phyloP scores from a whole-genome alignment of 2,888 invertebrate genomes.

The Dromius quadrimaculatus region DNA sequence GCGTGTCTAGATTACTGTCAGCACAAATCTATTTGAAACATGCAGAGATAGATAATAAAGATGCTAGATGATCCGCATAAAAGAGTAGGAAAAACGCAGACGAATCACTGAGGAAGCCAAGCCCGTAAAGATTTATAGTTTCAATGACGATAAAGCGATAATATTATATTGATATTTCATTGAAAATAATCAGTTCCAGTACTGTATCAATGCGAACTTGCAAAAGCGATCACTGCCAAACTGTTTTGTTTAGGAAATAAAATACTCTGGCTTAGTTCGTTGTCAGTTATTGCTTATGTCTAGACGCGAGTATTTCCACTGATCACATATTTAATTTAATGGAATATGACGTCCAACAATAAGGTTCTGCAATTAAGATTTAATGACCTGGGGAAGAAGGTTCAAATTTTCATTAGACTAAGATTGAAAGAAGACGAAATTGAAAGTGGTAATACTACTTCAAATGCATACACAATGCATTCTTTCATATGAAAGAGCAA shows the following conservation, averaged over 20 bases:
- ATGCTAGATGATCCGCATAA: too few relatives aligned
- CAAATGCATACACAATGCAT: too few relatives aligned
- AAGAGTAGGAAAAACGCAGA: too few relatives aligned
- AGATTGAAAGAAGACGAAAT: not conserved
- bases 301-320: not conserved
- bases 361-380: not conserved
- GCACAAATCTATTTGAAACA: too few relatives aligned
- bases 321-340: conserved; percentile 9
- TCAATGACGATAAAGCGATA: too few relatives aligned
- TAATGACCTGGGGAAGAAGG: not conserved
- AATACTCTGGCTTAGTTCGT: not conserved
- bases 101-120: too few relatives aligned
- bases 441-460: not conserved
- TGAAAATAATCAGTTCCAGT: too few relatives aligned
- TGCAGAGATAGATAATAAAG: too few relatives aligned
- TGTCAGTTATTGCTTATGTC: not conserved
- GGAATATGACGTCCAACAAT: not conserved
- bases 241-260: not conserved
- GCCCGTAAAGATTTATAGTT: too few relatives aligned
- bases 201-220: too few relatives aligned
- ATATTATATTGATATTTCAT: too few relatives aligned
- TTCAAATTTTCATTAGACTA: not conserved
- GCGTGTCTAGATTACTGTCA: too few relatives aligned
- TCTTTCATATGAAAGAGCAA: not conserved
- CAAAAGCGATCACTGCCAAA: not conserved